These are phyloP conservation scores for Monodelphis domestica DNA, from an alignment of 2,797 vertebrate species.

Conservation along the genomic window DNA sequence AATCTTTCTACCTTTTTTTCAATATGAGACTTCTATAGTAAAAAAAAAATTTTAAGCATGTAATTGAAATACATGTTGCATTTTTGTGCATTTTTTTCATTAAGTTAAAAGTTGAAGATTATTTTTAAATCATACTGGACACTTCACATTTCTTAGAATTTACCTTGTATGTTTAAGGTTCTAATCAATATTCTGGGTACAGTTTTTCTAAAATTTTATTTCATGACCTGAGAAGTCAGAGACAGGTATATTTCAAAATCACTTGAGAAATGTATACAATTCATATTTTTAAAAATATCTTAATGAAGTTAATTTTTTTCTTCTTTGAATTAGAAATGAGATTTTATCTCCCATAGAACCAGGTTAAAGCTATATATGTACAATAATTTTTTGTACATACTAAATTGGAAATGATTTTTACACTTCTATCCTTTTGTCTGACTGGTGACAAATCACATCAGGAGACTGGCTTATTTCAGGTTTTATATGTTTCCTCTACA, in stretches of 20 bases:
- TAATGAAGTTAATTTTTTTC: neutral
- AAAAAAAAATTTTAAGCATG: conserved; percentile 23
- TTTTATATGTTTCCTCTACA: conserved; percentile 57
- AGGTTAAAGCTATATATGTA: neutral
- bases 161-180: conserved; percentile 35
- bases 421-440: conserved; percentile 1
- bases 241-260: conserved; percentile 23
- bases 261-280: conserved; percentile 22
- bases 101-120: conserved; percentile 38
- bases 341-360: neutral
- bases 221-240: neutral
- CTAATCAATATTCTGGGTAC: neutral
- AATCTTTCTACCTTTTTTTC: conserved; percentile 13
- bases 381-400: neutral
- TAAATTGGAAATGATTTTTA: conserved; percentile 53
- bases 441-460: conserved; percentile 34
- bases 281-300: neutral
- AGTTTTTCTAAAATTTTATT: neutral
- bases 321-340: neutral
- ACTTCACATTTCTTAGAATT: conserved; percentile 9
- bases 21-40: neutral
- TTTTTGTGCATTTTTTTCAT: conserved; percentile 43
- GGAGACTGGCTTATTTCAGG: conserved; percentile 32
- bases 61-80: conserved; percentile 30
- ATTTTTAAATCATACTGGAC: neutral